Base-by-base conservation (phyloP, 2,888 invertebrate genomes). In the Steinernema carpocapsae region DNA sequence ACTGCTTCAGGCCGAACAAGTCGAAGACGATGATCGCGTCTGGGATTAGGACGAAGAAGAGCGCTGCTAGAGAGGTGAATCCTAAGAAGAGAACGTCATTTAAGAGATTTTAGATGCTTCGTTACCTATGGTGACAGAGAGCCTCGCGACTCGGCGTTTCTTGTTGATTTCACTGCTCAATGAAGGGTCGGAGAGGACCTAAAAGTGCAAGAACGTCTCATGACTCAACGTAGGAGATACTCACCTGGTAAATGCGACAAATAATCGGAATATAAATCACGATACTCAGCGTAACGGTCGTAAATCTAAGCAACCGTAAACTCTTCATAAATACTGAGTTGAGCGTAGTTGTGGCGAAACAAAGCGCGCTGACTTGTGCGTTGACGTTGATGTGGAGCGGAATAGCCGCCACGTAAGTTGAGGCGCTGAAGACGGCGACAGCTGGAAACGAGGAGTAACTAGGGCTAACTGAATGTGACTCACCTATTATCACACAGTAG, bases 1-100 rank as follows among this genome's bases (percentile, higher is more conserved):
- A 56, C 26, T 56, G 56, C 56, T 26, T 56, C 24, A 56, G 56
- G 24, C 26, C 56, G 24, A 56, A 56, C 24, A 56, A 26, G 56
- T 56, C 56, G 26, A 56, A 56, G 6, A 56, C 56, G 56, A 56
- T 56, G 26, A 56, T 56, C 24, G 24, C 56, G 26, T 56, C 56
- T 6, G 56, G 56, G 26, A 56, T 56, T 3, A 56, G 56, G 7
- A 56, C 7, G 56, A 56, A 56, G 26, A 56, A 17, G 6, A 56
- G 56, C 22, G 56, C 56, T 19, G 56, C 56, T 6, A 56, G 56
- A 6, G 56, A 56, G 24, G 56, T 56, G 56, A 56, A 19, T 7
- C 56, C 56, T 56, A 19, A 10, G 14, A 43, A n/a, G n/a, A n/a
- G n/a, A n/a, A n/a, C n/a, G n/a, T n/a, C n/a, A n/a, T n/a, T n/a